These are phyloP conservation scores for Oscheius sp. DNA, from an alignment of 1,140 invertebrate genomes.

Conservation along the genomic window DNA sequence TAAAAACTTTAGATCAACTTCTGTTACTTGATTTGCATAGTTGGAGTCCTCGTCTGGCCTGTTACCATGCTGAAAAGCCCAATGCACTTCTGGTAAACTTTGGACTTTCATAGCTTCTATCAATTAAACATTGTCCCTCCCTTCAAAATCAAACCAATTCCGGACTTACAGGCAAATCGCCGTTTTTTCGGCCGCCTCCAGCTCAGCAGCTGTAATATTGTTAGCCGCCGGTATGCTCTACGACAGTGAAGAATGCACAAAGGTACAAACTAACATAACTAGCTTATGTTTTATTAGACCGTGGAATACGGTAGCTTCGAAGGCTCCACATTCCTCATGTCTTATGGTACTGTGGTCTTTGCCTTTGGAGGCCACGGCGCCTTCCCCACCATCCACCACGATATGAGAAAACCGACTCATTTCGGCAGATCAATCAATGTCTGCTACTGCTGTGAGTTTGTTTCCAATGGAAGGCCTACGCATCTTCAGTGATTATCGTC, in stretches of 20 bases:
- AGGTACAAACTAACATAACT: slow-evolving; percentile 29
- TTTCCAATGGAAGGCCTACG: neutral
- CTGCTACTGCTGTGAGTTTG: slow-evolving; percentile 54
- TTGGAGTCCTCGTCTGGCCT: slow-evolving; percentile 68
- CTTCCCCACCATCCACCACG: slow-evolving; percentile 65
- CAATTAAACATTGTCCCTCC: no score
- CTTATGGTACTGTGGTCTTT: slow-evolving; percentile 63
- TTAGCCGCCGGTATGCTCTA: slow-evolving; percentile 46
- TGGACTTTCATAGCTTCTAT: slow-evolving; percentile 1
- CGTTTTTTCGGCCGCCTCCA: slow-evolving; percentile 46
- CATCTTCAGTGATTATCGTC: slow-evolving; percentile 43
- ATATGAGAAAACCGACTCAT: slow-evolving; percentile 63
- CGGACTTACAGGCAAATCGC: slow-evolving; percentile 28
- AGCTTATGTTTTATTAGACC: slow-evolving; percentile 38
- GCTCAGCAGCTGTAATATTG: slow-evolving; percentile 48
- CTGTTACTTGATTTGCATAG: slow-evolving; percentile 70
- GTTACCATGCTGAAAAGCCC: slow-evolving; percentile 72
- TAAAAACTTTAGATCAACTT: slow-evolving; percentile 63
- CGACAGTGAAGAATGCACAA: slow-evolving; percentile 13
- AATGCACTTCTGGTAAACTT: slow-evolving; percentile 71
- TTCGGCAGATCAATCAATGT: slow-evolving; percentile 60
- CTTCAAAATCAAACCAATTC: neutral
- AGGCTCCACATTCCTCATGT: slow-evolving; percentile 58
- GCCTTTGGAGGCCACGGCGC: slow-evolving; percentile 63
- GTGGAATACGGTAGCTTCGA: slow-evolving; percentile 41